Evolutionary conservation across 1,140 invertebrate species (phyloP).

Genomic region (Trichonephila inaurata): DNA sequence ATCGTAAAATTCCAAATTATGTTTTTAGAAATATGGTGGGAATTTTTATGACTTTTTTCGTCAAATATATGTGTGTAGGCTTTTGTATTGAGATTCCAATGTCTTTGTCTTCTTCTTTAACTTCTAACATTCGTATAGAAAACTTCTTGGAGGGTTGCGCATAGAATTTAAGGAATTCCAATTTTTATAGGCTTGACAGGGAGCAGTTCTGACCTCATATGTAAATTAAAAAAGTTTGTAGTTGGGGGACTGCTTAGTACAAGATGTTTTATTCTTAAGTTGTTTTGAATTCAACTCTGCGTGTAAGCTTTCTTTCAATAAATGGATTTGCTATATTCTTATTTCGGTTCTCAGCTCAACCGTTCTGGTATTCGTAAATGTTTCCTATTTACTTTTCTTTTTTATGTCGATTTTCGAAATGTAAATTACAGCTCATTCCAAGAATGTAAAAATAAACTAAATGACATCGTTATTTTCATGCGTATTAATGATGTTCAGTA

Average conservation of each 20-base stretch:
- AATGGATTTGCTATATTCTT: neutral
- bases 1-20: slow-evolving; percentile 56
- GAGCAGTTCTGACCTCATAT: neutral
- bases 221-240: slow-evolving; percentile 44
- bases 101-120: slow-evolving; percentile 46
- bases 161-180: slow-evolving; percentile 18
- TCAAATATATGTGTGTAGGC: slow-evolving; percentile 24
- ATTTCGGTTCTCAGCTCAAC: no score
- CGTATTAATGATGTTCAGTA: no score
- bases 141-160: neutral
- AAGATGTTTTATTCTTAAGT: neutral
- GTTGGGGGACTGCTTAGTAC: neutral
- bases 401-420: no score
- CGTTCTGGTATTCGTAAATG: no score
- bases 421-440: no score
- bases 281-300: neutral
- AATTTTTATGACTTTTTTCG: slow-evolving; percentile 39
- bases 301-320: neutral
- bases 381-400: no score
- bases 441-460: no score
- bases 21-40: slow-evolving; percentile 59
- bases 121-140: neutral
- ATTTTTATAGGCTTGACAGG: slow-evolving; percentile 19
- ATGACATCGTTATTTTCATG: no score
- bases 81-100: slow-evolving; percentile 44